Evolutionary conservation across 2,888 invertebrate species (phyloP).

Genomic region (Himalopsyche kuldschensis): DNA sequence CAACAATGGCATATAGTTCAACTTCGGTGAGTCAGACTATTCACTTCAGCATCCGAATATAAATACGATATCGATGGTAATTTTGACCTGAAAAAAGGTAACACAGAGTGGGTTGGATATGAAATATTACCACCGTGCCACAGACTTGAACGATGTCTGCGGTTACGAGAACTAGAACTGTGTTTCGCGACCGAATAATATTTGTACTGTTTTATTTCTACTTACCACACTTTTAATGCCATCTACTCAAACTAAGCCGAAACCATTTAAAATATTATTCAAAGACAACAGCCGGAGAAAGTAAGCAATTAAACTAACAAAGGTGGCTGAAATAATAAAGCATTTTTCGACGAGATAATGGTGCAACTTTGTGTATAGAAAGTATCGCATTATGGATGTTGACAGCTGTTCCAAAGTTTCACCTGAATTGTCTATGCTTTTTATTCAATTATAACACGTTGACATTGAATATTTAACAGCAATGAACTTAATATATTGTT

Average conservation of each 20-base stretch:
- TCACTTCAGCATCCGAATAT: not conserved
- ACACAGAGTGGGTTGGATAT: not conserved
- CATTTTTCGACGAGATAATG: no score
- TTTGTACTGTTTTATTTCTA: not conserved
- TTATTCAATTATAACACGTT: no score
- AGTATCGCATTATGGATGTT: no score
- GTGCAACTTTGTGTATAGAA: no score
- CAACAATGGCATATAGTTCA: not conserved
- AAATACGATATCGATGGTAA: constrained; percentile 26
- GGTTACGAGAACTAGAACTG: not conserved
- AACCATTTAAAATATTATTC: not conserved
- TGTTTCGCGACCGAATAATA: not conserved
- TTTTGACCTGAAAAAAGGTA: constrained; percentile 23
- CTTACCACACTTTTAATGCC: not conserved
- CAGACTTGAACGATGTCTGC: not conserved
- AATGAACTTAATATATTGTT: no score
- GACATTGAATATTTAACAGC: no score
- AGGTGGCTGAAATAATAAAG: no score
- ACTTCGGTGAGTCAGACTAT: not conserved
- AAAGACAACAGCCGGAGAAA: not conserved
- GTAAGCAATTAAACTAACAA: not conserved
- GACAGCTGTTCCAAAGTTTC: no score
- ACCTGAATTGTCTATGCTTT: no score
- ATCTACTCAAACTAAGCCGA: not conserved
- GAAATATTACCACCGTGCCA: constrained; percentile 1